Evolutionary conservation across 2,888 invertebrate species (phyloP).

Genomic region (Saturnia japonica): DNA sequence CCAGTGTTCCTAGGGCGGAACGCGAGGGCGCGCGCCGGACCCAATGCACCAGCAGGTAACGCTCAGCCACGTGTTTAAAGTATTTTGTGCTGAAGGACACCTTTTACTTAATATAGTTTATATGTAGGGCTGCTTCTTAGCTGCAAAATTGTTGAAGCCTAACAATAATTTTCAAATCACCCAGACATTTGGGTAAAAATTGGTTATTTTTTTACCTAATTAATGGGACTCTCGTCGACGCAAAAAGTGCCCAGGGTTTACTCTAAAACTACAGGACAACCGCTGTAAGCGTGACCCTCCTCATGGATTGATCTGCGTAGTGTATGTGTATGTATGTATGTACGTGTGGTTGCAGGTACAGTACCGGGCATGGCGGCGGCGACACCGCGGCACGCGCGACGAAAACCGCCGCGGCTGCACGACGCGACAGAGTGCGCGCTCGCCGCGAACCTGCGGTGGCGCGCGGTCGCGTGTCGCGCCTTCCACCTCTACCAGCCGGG

Average conservation of each 20-base stretch:
- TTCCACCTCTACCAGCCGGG: conserved; percentile 66
- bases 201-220: too few relatives aligned
- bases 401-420: conserved; percentile 57
- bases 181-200: too few relatives aligned
- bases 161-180: too few relatives aligned
- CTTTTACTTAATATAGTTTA: too few relatives aligned
- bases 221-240: too few relatives aligned
- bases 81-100: too few relatives aligned
- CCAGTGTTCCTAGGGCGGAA: conserved; percentile 62
- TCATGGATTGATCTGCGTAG: too few relatives aligned
- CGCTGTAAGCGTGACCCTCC: too few relatives aligned
- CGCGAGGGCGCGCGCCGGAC: conserved; percentile 61
- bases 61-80: not conserved
- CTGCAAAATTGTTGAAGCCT: too few relatives aligned
- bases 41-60: conserved; percentile 34
- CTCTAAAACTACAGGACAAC: too few relatives aligned
- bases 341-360: conserved; percentile 15
- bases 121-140: too few relatives aligned
- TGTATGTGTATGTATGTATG: not conserved
- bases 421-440: conserved; percentile 54
- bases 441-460: conserved; percentile 33
- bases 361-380: conserved; percentile 27
- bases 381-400: conserved; percentile 31
- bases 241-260: too few relatives aligned
- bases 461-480: conserved; percentile 60